Base-by-base conservation (phyloP, 2,113 vertebrate genomes). In the Melanerpes aurifrons region DNA sequence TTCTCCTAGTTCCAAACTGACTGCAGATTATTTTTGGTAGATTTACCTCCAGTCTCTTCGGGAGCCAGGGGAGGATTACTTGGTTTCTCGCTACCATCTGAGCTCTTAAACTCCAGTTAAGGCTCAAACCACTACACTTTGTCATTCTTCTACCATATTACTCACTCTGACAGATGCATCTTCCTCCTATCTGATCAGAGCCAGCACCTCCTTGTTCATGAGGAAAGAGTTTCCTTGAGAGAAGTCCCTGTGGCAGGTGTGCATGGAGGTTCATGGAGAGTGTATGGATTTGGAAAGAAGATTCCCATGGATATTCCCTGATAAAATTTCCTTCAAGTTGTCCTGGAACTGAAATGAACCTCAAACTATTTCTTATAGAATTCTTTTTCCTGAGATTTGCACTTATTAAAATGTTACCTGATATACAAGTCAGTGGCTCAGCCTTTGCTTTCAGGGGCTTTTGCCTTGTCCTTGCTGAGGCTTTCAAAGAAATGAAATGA, bases 341-440 rank as follows among this genome's bases (percentile, higher is more conserved):
- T 87, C 25, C 54, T n/a, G 50, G 86, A 74, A 87, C 32, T 76
- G 63, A 91, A 94, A 93, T 66, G 78, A 87, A 83, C 62, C 54
- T 95, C 22, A 48, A 70, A 83, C 45, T 87, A 47, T 90, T 86
- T 92, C 25, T 90, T 83, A 28, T 22, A 75, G 32, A 83, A 76
- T 87, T 87, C 17, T 17, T n/a, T 68, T 93, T 74, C 72, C 80
- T 88, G 64, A 90, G 69, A 90, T 83, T 64, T 88, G 13, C 80
- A 32, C 35, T 93, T 91, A 71, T 82, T 91, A 87, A 95, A 92
- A 91, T 86, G 19, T 93, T 95, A 47, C 32, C 79, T 74, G 88
- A 94, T 48, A 86, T 77, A 91, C n/a, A 61, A 74, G 43, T 74
- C 80, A 71, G 59, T 79, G 47, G 6, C 59, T 95, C 47, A 63